Percentiles rank a stretch among this genome's conserved stretches.
Conservation (phyloP, 2,113 vertebrate species). For the Bubo scandiacus region DNA sequence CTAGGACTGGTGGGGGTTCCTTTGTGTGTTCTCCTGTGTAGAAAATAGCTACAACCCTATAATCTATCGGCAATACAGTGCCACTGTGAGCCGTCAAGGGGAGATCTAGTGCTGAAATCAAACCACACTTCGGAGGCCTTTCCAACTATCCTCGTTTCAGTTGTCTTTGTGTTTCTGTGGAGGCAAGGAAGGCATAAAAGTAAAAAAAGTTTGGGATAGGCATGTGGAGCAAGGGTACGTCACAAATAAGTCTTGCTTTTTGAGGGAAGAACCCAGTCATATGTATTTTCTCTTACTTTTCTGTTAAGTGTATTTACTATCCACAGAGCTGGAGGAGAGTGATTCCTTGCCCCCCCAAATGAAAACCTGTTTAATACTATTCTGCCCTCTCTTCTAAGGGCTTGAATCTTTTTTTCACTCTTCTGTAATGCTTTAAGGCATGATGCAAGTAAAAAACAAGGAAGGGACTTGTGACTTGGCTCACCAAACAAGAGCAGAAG, state of each 20-base stretch:
- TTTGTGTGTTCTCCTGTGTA: conserved; percentile 2
- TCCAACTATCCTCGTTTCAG: background rate
- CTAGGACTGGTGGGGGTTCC: conserved; percentile 5
- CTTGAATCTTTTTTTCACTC: background rate
- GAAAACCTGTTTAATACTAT: background rate
- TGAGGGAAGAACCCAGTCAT: background rate
- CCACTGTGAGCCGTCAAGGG: background rate
- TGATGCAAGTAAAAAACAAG: background rate
- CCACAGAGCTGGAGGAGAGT: background rate
- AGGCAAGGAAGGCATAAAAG: background rate
- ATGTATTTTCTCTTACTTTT: background rate
- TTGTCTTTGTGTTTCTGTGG: background rate
- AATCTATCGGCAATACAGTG: conserved; percentile 37
- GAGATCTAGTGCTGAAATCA: conserved; percentile 14
- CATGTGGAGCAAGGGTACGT: background rate
- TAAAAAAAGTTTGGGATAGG: background rate
- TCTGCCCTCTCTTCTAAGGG: background rate
- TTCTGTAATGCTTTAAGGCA: background rate
- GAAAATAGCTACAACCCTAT: conserved; percentile 35
- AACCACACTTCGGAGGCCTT: background rate
- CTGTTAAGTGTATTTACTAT: background rate
- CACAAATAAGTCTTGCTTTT: background rate
- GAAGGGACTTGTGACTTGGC: background rate
- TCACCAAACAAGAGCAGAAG: background rate
- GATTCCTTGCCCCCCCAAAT: background rate